These are phyloP conservation scores for Hozukius guyotensis DNA, from an alignment of 2,797 vertebrate genomes.

Conservation along the genomic window DNA sequence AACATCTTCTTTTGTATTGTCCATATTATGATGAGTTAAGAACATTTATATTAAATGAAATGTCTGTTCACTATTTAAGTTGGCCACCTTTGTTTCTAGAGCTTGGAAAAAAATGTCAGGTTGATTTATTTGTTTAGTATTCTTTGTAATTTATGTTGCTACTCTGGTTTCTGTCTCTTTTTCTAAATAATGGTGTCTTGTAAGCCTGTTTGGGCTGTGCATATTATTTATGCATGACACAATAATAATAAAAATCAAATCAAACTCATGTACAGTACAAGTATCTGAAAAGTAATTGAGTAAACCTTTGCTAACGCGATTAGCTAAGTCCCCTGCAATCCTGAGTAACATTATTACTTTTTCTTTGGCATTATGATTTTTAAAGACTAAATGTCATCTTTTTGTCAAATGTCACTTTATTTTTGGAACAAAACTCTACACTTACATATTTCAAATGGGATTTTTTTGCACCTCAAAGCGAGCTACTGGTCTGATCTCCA, in stretches of 20 bases:
- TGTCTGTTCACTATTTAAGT: no score
- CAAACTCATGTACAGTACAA: background rate
- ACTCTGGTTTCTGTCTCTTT: no score
- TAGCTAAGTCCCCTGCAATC: background rate
- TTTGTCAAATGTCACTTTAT: background rate
- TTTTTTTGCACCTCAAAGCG: slow-evolving; percentile 30
- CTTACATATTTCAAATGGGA: background rate
- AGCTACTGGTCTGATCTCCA: slow-evolving; percentile 31
- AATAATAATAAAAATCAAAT: background rate
- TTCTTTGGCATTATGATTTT: background rate
- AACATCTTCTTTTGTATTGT: no score
- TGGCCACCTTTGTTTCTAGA: no score
- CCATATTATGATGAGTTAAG: no score
- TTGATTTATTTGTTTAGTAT: no score
- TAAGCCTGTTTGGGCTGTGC: no score
- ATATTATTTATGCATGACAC: no score
- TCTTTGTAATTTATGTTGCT: no score
- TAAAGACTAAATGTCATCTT: background rate
- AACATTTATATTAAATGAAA: no score
- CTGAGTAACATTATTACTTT: background rate
- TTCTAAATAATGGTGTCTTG: no score
- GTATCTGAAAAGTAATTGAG: background rate
- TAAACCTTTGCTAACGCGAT: background rate
- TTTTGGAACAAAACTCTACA: background rate
- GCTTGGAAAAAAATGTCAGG: no score